Base-by-base conservation (phyloP, 2,113 vertebrate species). In the Chamaetylas fuelleborni region DNA sequence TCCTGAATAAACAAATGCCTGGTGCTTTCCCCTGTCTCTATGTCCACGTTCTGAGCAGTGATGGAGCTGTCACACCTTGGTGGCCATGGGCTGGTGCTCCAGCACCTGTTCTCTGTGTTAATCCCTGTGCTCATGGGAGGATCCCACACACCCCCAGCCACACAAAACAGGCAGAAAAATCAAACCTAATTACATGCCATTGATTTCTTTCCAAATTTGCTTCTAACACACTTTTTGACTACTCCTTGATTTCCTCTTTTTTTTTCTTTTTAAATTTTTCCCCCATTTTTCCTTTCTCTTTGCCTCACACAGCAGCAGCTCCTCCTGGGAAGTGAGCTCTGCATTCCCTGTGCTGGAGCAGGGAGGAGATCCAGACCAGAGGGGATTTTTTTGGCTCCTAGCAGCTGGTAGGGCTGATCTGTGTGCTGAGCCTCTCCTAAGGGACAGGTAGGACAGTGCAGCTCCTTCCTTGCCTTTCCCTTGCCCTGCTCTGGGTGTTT, bases 41-140 rank as follows among this genome's bases (percentile, higher is more conserved):
- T 89, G 25, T 62, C 51, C 81, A 60, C 18, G 88, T 91, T 96
- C 93, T 57, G 90, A 96, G 97, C 96, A 58, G 95, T 96, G 97
- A 97, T 97, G 97, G 98, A 98, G 97, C 97, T 97, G 97, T 97
- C 97, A 95, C 92, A 91, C 92, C 97, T 83, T 95, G 89, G 95
- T 97, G 96, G 96, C 93, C 97, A 91, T 71, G 50, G 86, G 88
- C 96, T 96, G 31, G 19, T 73, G 93, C 95, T 84, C 93, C 81
- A 20, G 89, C 67, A 70, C 89, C 88, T 92, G 67, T 80, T 94
- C 77, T 38, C 65, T 6, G 20, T 47, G 66, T 25, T 88, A 92
- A 94, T 94, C 92, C 82, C 86, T 65, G 80, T 1, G 42, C 34
- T 40, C 40, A 17, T 15, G 67, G 17, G 50, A 86, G 77, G 74